A percentile compares a stretch with the other conserved stretches of the same genome.
phyloP scores from a whole-genome alignment of 2,113 vertebrate genomes.

The Elanoides forficatus region DNA sequence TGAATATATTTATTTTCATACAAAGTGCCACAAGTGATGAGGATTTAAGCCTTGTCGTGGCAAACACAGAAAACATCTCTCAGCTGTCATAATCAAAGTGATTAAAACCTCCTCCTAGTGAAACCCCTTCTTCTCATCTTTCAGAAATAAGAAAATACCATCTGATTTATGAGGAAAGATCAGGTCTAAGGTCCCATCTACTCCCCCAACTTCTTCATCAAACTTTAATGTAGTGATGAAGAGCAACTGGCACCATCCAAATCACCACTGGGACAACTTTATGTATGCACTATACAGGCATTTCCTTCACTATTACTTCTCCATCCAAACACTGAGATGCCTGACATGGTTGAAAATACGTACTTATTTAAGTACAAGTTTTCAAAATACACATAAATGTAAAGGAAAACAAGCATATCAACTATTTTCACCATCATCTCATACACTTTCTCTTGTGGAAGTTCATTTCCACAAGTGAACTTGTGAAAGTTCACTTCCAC shows the following conservation, averaged over 20 bases:
- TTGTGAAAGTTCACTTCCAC: background rate
- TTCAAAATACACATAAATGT: background rate
- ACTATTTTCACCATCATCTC: background rate
- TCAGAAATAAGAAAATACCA: background rate
- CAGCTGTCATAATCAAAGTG: background rate
- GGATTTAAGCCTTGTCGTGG: background rate
- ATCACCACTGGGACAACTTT: background rate
- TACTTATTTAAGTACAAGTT: background rate
- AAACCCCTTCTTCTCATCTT: background rate
- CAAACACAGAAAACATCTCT: background rate
- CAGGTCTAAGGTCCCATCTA: background rate
- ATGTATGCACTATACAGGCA: background rate
- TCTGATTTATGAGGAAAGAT: background rate
- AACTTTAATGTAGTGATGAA: background rate
- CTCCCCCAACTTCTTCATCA: background rate
- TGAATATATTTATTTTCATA: background rate
- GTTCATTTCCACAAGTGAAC: too few relatives aligned
- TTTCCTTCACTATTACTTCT: background rate
- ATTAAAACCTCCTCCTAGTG: background rate
- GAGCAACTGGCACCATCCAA: background rate
- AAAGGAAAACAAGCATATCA: background rate
- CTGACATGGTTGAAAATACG: background rate
- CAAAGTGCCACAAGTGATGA: background rate
- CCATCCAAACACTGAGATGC: background rate
- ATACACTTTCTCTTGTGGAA: background rate